Conservation (phyloP, 2,113 vertebrate genomes). For the Callipepla californica region DNA sequence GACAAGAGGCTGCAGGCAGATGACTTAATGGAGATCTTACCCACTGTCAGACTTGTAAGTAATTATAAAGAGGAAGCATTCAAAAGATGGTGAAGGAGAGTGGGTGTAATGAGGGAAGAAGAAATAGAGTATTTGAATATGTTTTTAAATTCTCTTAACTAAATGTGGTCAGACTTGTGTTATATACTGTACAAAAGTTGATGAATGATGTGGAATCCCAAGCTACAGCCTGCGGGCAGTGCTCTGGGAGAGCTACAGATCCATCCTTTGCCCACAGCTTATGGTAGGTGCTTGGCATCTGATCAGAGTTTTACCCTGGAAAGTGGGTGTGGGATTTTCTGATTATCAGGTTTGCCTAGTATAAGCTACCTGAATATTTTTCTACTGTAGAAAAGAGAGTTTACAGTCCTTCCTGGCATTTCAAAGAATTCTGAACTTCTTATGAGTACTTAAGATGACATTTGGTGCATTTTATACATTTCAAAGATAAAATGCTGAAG, state of each 20-base stretch:
- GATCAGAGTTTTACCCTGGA: background rate
- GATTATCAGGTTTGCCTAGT: background rate
- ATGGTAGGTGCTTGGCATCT: background rate
- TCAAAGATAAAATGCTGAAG: background rate
- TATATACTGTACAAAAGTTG: background rate
- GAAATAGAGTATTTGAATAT: constrained; percentile 20
- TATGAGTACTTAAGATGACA: background rate
- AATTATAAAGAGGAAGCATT: constrained; percentile 37
- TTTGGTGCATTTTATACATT: background rate
- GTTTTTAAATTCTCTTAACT: constrained; percentile 25
- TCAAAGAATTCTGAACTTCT: background rate
- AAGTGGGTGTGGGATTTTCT: background rate
- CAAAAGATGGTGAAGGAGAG: constrained; percentile 39
- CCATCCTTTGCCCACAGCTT: background rate
- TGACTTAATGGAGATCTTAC: constrained; percentile 47
- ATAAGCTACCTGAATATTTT: background rate
- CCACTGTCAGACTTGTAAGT: constrained; percentile 42
- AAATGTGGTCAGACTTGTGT: constrained; percentile 19
- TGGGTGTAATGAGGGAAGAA: constrained; percentile 59
- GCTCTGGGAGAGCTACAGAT: background rate
- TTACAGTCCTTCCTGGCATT: background rate
- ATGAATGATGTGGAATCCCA: background rate
- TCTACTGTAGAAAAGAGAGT: background rate
- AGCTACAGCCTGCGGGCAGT: constrained; percentile 1
- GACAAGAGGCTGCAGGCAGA: constrained; percentile 41